Percentiles rank a stretch among this genome's conserved stretches.
Conservation (phyloP, 2,113 vertebrate genomes). For the Caloenas nicobarica region DNA sequence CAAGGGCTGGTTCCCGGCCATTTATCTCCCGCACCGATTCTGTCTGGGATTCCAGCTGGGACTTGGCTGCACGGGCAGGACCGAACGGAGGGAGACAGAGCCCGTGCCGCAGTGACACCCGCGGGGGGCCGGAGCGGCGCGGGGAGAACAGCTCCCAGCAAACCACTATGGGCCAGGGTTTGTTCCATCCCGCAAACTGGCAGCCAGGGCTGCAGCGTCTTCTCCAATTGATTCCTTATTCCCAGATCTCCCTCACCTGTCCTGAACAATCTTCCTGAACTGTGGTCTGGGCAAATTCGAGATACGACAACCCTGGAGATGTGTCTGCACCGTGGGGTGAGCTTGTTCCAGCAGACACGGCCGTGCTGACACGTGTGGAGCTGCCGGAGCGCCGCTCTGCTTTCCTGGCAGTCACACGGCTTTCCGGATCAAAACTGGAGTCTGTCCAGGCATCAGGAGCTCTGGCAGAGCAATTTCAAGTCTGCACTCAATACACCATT, state of each 20-base stretch:
- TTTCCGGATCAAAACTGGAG: not conserved
- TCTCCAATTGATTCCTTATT: not conserved
- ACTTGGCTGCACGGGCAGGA: not conserved
- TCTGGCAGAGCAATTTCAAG: not conserved
- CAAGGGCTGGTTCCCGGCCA: not conserved
- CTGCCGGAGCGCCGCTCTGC: not conserved
- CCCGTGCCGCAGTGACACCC: not conserved
- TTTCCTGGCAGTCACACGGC: not conserved
- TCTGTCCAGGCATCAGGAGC: not conserved
- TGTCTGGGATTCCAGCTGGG: not conserved
- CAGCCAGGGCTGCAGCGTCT: not conserved
- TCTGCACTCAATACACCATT: not conserved
- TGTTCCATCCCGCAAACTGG: not conserved
- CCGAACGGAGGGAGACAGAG: not conserved
- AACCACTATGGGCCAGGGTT: not conserved
- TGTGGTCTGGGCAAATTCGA: not conserved
- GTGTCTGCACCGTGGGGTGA: rapidly evolving
- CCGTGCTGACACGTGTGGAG: rapidly evolving
- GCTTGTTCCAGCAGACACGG: not conserved
- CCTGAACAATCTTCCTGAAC: not conserved
- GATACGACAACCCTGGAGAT: not conserved
- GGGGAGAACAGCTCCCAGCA: too few species aligned
- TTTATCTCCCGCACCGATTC: not conserved
- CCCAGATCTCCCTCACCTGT: not conserved
- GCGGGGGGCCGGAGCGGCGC: too few species aligned